Conservation (phyloP, 2,113 vertebrate genomes). For the Siniperca chuatsi region DNA sequence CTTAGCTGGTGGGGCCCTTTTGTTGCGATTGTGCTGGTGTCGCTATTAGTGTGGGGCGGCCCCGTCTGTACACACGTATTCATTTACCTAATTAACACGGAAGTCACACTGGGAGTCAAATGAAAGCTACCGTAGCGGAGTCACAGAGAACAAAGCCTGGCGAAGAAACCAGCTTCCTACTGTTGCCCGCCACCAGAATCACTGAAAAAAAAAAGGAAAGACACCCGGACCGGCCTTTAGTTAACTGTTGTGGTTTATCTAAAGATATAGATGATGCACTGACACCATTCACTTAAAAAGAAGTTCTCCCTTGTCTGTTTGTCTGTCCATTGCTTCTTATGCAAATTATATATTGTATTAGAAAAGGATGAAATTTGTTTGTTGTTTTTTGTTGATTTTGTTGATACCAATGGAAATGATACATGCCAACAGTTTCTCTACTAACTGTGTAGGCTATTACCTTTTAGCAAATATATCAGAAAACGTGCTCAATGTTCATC, state of each 20-base stretch:
- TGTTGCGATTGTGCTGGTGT: slow-evolving; percentile 77
- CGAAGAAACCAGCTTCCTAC: slow-evolving; percentile 65
- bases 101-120: slow-evolving; percentile 83
- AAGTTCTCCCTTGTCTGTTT: not conserved
- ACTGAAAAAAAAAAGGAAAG: slow-evolving; percentile 27
- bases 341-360: not conserved
- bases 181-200: slow-evolving; percentile 51
- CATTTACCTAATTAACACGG: slow-evolving; percentile 85
- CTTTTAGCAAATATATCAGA: not conserved
- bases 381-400: not conserved
- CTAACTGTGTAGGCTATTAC: not conserved
- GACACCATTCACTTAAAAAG: slow-evolving; percentile 14
- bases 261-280: slow-evolving; percentile 22
- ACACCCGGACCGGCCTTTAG: slow-evolving; percentile 50
- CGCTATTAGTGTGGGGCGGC: slow-evolving; percentile 73
- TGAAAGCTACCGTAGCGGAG: slow-evolving; percentile 79
- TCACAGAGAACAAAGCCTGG: slow-evolving; percentile 80
- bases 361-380: not conserved
- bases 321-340: not conserved
- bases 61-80: slow-evolving; percentile 76
- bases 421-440: not conserved
- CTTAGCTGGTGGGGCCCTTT: slow-evolving; percentile 77
- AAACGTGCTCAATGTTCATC: not conserved
- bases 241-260: slow-evolving; percentile 36
- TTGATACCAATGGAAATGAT: not conserved